Base-by-base conservation (phyloP, 1,140 invertebrate species). In the Zaprionus africanus region DNA sequence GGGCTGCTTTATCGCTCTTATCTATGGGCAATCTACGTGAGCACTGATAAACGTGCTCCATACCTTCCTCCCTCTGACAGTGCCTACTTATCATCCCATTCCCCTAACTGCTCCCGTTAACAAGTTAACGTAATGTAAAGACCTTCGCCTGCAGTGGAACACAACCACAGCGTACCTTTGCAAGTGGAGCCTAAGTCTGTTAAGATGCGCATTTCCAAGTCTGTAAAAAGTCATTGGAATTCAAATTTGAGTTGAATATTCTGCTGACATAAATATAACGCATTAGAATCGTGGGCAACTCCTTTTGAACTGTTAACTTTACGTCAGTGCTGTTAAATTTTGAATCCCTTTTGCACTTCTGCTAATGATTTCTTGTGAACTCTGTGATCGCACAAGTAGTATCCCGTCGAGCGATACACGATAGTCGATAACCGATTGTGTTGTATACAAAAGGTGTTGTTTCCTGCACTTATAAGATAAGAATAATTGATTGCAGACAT, bases 1-100 rank as follows among this genome's bases (percentile, higher is more conserved):
- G 46, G 78, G 46, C 63, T 64, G 51, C 79, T 81, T 73, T 81
- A 77, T 77, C 79, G 76, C 66, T 17, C 36, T 82, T 82, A 83
- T 82, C 81, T 82, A 75, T 76, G 63, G 31, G 53, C 72, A 76
- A 83, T 82, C 65, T 68, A 51, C 15, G 54, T 58, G 28, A 19
- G 31, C 34, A 34, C 81, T 82, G 81, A 82, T 82, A 82, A 83
- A 76, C 70, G 43, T 11, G 28, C 28, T 31, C 28, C 9, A 7
- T 31, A 11, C 31, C 24, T 17, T 11, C n/a, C 41, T 24, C 19
- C 69, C 41, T 43, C 19, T 26, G 26, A 34, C 70, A 38, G 49
- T 38, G 1, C 49, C 7, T 12, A 12, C 46, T 24, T n/a, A 13
- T 12, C 46, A 22, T 22, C 19, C 19, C 19, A 13, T 19, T 22